These are phyloP conservation scores for Chamaetylas fuelleborni DNA, from an alignment of 2,113 vertebrate species.

Conservation along the genomic window DNA sequence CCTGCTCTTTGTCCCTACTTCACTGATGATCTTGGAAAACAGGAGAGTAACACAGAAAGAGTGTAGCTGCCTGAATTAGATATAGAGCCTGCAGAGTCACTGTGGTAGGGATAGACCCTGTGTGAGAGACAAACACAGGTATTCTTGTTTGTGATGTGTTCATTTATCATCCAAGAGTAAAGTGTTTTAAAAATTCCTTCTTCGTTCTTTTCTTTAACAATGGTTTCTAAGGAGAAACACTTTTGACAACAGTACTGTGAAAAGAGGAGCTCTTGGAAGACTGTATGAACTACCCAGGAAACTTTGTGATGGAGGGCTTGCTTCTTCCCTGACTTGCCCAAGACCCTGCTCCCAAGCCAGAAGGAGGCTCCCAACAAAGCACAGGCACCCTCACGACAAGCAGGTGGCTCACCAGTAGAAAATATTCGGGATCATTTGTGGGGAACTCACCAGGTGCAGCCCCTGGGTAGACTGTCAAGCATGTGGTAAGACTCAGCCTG, in stretches of 20 bases:
- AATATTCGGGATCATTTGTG: accelerated
- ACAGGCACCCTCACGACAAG: accelerated
- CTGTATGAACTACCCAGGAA: not conserved
- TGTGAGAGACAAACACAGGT: not conserved
- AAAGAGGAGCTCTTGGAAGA: not conserved
- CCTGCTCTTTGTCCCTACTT: not conserved
- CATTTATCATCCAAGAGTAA: not conserved
- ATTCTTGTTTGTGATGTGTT: not conserved
- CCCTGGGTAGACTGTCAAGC: not conserved
- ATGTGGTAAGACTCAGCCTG: not conserved
- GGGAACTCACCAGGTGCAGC: not conserved
- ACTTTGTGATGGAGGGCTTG: not conserved
- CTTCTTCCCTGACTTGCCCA: not conserved
- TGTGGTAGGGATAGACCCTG: not conserved
- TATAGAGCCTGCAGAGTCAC: not conserved
- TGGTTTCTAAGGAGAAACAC: not conserved
- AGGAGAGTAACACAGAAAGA: not conserved
- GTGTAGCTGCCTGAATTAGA: not conserved
- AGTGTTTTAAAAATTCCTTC: not conserved
- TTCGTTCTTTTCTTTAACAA: not conserved
- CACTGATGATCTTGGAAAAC: not conserved
- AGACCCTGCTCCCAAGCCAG: not conserved
- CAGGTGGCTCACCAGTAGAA: accelerated
- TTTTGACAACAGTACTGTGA: not conserved
- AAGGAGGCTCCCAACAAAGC: not conserved